phyloP scores from a whole-genome alignment of 2,888 invertebrate species.

The Saturnia pavonia region DNA sequence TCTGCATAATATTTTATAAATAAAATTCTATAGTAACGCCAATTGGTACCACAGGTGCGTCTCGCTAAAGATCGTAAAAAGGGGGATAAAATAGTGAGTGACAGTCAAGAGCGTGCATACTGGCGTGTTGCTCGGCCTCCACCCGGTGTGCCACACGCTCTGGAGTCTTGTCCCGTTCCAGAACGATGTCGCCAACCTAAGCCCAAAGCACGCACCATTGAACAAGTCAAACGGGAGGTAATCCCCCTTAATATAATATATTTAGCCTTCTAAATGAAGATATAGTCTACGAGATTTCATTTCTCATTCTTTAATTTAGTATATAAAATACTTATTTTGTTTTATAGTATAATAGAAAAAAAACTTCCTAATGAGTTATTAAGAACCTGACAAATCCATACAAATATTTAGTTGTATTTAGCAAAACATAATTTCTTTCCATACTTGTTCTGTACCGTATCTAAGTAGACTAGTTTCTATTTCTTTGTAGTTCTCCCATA shows the following conservation, averaged over 20 bases:
- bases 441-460: background rate
- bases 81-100: conserved; percentile 96
- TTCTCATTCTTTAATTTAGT: background rate
- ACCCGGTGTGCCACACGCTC: conserved; percentile 91
- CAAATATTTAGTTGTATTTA: background rate
- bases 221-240: conserved; percentile 91
- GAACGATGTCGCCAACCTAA: conserved; percentile 85
- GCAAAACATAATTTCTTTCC: background rate
- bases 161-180: conserved; percentile 93
- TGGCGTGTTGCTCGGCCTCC: conserved; percentile 98
- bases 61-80: conserved; percentile 97
- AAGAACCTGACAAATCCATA: no score
- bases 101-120: conserved; percentile 98
- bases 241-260: conserved; percentile 18
- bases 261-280: background rate
- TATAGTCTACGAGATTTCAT: background rate
- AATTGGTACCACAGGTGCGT: conserved; percentile 82
- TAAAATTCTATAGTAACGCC: background rate
- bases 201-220: conserved; percentile 87
- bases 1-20: background rate
- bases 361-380: no score
- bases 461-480: background rate
- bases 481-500: conserved; percentile 4
- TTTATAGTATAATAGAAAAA: no score
- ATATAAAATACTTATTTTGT: no score